Percentiles rank a stretch among this genome's conserved stretches.
These are phyloP conservation scores for Lates calcarifer DNA, from an alignment of 2,113 vertebrate species.

Conservation along the genomic window DNA sequence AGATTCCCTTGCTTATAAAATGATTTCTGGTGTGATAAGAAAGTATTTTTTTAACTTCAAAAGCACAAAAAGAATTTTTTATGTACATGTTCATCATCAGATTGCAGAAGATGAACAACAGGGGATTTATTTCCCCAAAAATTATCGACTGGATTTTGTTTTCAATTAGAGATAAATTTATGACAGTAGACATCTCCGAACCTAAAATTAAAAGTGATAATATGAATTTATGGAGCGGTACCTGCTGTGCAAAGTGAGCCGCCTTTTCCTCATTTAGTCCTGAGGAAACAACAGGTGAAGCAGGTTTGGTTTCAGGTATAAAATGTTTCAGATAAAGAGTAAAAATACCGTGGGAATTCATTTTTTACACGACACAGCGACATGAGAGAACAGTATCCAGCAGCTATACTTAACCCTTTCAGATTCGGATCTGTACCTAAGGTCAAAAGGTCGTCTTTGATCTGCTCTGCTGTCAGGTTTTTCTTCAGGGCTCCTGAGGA, in stretches of 20 bases:
- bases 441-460: constrained; percentile 90
- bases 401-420: background rate
- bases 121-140: too few species aligned
- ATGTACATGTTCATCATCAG: too few species aligned
- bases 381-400: background rate
- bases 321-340: background rate
- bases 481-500: constrained; percentile 91
- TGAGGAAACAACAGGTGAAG: constrained; percentile 64
- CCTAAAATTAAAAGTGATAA: background rate
- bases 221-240: constrained; percentile 65
- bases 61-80: too few species aligned
- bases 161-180: background rate
- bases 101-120: too few species aligned
- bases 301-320: background rate
- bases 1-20: background rate
- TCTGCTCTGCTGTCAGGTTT: constrained; percentile 89
- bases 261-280: constrained; percentile 94
- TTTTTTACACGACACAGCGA: background rate
- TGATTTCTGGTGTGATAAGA: background rate
- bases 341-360: background rate
- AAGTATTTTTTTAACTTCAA: too few species aligned
- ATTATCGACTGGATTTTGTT: background rate
- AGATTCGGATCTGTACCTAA: constrained; percentile 85
- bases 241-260: constrained; percentile 92
- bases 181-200: background rate